phyloP scores from a whole-genome alignment of 92 coral and sea anemone genomes.

The Zoanthus sansibaricus region DNA sequence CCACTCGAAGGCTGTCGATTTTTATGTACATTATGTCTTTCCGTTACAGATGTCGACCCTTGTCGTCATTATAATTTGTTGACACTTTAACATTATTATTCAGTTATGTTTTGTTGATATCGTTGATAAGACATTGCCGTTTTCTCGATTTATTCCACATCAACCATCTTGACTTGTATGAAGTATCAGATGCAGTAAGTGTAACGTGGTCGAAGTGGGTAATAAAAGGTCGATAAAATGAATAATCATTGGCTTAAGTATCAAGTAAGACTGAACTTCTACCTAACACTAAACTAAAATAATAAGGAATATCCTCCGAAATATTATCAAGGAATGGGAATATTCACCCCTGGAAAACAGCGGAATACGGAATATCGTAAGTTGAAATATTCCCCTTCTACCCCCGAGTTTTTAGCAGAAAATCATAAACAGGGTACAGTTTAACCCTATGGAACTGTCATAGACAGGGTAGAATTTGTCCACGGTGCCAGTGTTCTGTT shows the following conservation, averaged over 20 bases:
- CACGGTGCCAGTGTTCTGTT: too few species aligned
- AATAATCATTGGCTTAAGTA: conserved; percentile 47
- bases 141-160: conserved; percentile 59
- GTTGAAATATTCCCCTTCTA: conserved; percentile 22
- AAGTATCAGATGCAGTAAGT: conserved; percentile 57
- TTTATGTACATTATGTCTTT: conserved; percentile 54
- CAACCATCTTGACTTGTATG: conserved; percentile 54
- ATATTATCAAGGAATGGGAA: conserved; percentile 50
- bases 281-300: conserved; percentile 57
- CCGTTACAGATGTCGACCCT: conserved; percentile 56
- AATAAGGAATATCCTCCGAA: conserved; percentile 55
- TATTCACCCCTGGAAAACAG: conserved; percentile 46
- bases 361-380: conserved; percentile 38
- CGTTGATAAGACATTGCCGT: conserved; percentile 52
- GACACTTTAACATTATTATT: conserved; percentile 50
- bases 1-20: conserved; percentile 55
- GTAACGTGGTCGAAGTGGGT: conserved; percentile 53
- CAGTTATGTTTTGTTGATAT: conserved; percentile 53
- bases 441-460: too few species aligned
- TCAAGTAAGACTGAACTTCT: conserved; percentile 43
- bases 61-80: conserved; percentile 42
- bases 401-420: background rate
- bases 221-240: conserved; percentile 21
- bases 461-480: too few species aligned
- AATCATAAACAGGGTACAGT: too few species aligned